Base-by-base conservation (phyloP, 2,113 vertebrate species). In the Aphelocoma coerulescens region DNA sequence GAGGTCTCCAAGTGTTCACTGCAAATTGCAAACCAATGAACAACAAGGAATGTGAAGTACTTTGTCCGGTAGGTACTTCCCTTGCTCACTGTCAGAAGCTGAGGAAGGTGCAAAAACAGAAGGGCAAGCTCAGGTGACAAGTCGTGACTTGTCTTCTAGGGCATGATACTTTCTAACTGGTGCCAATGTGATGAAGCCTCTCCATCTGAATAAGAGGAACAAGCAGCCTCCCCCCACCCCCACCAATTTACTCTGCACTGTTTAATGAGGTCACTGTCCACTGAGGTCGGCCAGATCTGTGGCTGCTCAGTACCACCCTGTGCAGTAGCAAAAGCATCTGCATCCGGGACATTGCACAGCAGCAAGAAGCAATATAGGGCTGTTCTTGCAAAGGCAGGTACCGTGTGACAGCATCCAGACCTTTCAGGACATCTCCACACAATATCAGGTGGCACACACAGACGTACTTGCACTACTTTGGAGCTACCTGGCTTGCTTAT, bases 371-470 rank as follows among this genome's bases (percentile, higher is more conserved):
- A 61, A 11, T 22, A 14, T 1, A n/a, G 51, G 33, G 37, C n/a
- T 37, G 14, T 27, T 26, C 46, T 44, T 49, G 18, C 46, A 66
- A 61, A 68, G 74, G 24, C 26, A 61, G 41, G 13, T 21, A 16
- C 18, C 20, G 41, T 27, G 28, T 37, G 22, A 30, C 28, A 83
- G n/a, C 28, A 58, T 17, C 5, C 10, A 14, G 20, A 8, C 19
- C 10, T 57, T 57, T 68, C 44, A 71, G 35, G 16, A 48, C 27
- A 48, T 35, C 30, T 61, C 24, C 72, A 58, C 11, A 21, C 7
- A 37, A 11, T 0, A 0, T 54, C 9, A 18, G 9, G 16, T 8
- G 10, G 30, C 43, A 35, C 35, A 22, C 9, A 13, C 37, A 19
- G 28, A 49, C 17, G 6, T 28, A 18, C 7, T 30, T 1, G 2